Conservation (phyloP, 2,888 invertebrate species). For the Cataglyphis altisquamis region DNA sequence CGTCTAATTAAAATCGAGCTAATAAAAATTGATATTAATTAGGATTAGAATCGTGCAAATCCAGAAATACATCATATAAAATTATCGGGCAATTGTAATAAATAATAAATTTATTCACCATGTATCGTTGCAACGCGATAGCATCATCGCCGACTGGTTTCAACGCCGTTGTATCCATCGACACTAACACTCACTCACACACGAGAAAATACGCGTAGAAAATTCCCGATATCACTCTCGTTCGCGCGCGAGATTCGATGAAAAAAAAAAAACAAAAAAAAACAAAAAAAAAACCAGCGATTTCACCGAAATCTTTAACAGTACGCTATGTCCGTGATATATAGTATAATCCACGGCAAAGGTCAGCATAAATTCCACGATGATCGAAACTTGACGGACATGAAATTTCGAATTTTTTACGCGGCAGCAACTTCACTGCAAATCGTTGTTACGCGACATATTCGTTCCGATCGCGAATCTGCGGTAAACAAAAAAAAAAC, state of each 20-base stretch:
- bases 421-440: not conserved
- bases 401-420: not conserved
- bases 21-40: not conserved
- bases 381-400: not conserved
- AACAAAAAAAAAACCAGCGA: not conserved
- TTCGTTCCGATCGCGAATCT: not conserved
- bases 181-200: not conserved
- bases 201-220: not conserved
- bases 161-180: not conserved
- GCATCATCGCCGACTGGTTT: not conserved
- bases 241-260: not conserved
- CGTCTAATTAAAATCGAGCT: not conserved
- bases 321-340: not conserved
- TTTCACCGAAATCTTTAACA: not conserved
- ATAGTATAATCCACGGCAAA: not conserved
- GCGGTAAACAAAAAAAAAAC: too few relatives aligned
- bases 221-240: not conserved
- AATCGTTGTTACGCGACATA: not conserved
- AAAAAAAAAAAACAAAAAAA: not conserved
- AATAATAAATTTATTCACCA: constrained; percentile 20
- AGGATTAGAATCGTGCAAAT: not conserved
- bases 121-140: not conserved
- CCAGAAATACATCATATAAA: not conserved
- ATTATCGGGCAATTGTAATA: not conserved
- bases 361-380: not conserved